Percentiles rank a stretch among this genome's conserved stretches.
Evolutionary conservation across 2,797 vertebrate species (phyloP).

Genomic region (Betta splendens): DNA sequence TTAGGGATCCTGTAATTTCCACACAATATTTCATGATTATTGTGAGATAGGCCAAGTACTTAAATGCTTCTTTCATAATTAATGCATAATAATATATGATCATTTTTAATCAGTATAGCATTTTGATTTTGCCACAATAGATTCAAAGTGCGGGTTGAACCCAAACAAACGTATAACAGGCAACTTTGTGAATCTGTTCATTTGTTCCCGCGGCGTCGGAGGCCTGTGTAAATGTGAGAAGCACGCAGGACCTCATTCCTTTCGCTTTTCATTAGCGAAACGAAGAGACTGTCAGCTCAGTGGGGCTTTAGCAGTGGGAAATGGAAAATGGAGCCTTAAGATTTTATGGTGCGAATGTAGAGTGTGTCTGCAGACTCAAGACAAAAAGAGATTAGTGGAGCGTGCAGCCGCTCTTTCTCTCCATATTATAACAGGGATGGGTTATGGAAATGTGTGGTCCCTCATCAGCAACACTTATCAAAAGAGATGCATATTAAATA

Average conservation of each 20-base stretch:
- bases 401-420: conserved; percentile 14
- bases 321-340: conserved; percentile 31
- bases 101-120: neutral
- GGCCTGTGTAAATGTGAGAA: conserved; percentile 21
- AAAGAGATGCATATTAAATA: conserved; percentile 30
- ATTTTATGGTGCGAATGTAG: conserved; percentile 34
- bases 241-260: conserved; percentile 17
- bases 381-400: conserved; percentile 44
- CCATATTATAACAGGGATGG: conserved; percentile 11
- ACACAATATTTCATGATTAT: conserved; percentile 11
- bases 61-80: conserved; percentile 2
- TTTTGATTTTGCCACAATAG: conserved; percentile 9
- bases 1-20: conserved; percentile 2
- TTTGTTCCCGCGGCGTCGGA: conserved; percentile 1
- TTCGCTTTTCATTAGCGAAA: conserved; percentile 37
- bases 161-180: neutral
- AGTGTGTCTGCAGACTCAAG: conserved; percentile 37
- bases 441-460: conserved; percentile 25
- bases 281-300: conserved; percentile 48
- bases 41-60: neutral
- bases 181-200: neutral
- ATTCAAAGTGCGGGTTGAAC: conserved; percentile 3
- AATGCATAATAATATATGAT: conserved; percentile 6
- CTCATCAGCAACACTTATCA: conserved; percentile 30
- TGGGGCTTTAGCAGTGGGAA: conserved; percentile 35